phyloP scores from a whole-genome alignment of 2,888 invertebrate species.

The Hermaeophaga mercurialis region DNA sequence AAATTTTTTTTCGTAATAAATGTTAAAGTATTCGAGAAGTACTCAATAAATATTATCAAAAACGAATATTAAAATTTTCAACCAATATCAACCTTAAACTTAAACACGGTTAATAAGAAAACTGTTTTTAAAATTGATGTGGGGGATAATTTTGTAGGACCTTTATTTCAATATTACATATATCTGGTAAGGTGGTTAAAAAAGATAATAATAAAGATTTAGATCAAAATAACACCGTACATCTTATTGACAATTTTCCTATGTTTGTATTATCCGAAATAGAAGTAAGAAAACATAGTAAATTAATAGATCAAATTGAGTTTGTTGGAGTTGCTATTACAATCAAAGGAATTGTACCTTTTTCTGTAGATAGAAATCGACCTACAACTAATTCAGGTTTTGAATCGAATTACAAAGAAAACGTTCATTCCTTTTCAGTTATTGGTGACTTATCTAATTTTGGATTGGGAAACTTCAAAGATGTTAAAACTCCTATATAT shows the following conservation, averaged over 20 bases:
- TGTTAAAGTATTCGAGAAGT: not conserved
- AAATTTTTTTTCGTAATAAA: too few species aligned
- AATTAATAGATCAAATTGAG: slow-evolving; percentile 12
- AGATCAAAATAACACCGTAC: not conserved
- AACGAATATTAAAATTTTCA: slow-evolving; percentile 6
- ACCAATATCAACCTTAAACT: not conserved
- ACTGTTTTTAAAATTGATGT: slow-evolving; percentile 13
- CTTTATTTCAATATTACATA: not conserved
- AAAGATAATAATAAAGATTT: slow-evolving; percentile 10
- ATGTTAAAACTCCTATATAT: slow-evolving; percentile 22
- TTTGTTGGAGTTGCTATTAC: slow-evolving; percentile 7
- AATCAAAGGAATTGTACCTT: too few species aligned
- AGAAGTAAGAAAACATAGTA: slow-evolving; percentile 12
- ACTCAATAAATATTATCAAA: not conserved
- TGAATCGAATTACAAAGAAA: slow-evolving; percentile 14
- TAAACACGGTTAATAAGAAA: slow-evolving; percentile 14
- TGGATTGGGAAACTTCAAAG: slow-evolving; percentile 19
- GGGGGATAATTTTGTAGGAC: not conserved
- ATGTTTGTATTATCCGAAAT: slow-evolving; percentile 9
- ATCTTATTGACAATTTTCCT: slow-evolving; percentile 9
- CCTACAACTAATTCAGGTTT: slow-evolving; percentile 12
- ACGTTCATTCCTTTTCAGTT: slow-evolving; percentile 19
- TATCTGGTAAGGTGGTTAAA: slow-evolving; percentile 12
- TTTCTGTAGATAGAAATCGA: too few species aligned
- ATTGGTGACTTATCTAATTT: slow-evolving; percentile 20